phyloP scores from a whole-genome alignment of 2,797 vertebrate genomes.

The Psittacula echo region DNA sequence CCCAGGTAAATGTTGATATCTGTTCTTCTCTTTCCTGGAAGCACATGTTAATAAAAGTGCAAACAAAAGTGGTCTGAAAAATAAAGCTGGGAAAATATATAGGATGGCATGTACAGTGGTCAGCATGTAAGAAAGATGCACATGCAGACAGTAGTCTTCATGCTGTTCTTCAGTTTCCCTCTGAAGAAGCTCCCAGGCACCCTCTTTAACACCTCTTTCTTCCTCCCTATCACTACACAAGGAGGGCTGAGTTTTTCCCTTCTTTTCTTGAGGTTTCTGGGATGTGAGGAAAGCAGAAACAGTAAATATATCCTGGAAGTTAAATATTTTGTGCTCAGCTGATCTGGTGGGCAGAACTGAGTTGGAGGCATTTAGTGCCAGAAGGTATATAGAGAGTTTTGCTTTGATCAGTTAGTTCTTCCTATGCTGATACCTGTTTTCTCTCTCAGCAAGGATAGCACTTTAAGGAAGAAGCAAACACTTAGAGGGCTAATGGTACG shows the following conservation, averaged over 20 bases:
- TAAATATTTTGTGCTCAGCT: not conserved
- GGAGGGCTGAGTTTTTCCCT: not conserved
- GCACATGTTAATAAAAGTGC: not conserved
- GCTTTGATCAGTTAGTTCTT: not conserved
- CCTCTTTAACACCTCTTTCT: not conserved
- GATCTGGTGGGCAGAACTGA: not conserved
- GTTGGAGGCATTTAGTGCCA: not conserved
- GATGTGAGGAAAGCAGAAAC: not conserved
- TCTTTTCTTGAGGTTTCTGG: not conserved
- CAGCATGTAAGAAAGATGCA: not conserved
- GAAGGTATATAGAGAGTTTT: not conserved
- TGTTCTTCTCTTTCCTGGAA: not conserved
- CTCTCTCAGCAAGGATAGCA: not conserved
- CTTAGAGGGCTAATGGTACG: not conserved
- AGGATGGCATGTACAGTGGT: not conserved
- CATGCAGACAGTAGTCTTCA: not conserved
- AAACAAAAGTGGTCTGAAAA: not conserved
- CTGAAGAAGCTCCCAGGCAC: not conserved
- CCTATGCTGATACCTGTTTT: not conserved
- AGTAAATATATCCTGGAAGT: not conserved
- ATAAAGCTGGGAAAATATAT: not conserved
- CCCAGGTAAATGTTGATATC: conserved; percentile 83
- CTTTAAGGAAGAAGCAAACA: not conserved
- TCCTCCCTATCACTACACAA: not conserved
- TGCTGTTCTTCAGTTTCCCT: not conserved